Base-by-base conservation (phyloP, 1,140 invertebrate species). In the Hormaphis cornu region DNA sequence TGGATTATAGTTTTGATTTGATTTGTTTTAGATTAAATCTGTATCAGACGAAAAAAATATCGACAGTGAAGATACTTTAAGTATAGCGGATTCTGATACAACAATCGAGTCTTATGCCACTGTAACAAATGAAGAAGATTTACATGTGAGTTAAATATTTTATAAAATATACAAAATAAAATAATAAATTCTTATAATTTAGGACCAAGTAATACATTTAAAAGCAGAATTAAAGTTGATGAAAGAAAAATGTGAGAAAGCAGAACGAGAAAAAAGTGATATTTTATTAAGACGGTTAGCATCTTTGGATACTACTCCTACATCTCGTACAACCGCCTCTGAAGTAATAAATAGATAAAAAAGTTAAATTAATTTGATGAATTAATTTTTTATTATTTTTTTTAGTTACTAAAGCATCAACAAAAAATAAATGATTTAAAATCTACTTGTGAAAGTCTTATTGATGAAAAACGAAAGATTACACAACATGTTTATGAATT, bases 201-300 rank as follows among this genome's bases (percentile, higher is more conserved):
- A 76, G 74, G 73, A 73, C 7, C 72, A 81, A 71, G 71, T 77
- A n/a, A 77, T 79, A 50, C 83, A 80, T 48, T 77, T 91, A 37
- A 84, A 83, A 76, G 77, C 79, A 46, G 86, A 89, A 72, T 75
- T 87, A 71, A 83, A 86, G 74, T 79, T 83, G 16, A 75, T 81
- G 69, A 75, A 75, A 53, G 72, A 72, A 40, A 74, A 87, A 74
- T 91, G 89, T 74, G 89, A 91, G 74, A 80, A 84, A 74, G 84
- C 88, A 1, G 91, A 94, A 78, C 86, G 88, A 69, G 91, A 94
- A 75, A 94, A 94, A 75, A 90, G 87, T 74, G 91, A 94, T 73
- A 87, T 95, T 72, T 75, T 93, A 52, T 77, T 91, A 20, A 79
- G 89, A 72, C 81, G 89, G 70, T 77, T 93, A 48, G 83, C 88